A percentile compares a stretch with the other conserved stretches of the same genome.
These are phyloP conservation scores for Rhadinocentrus ornatus DNA, from an alignment of 2,797 vertebrate genomes.

Conservation along the genomic window DNA sequence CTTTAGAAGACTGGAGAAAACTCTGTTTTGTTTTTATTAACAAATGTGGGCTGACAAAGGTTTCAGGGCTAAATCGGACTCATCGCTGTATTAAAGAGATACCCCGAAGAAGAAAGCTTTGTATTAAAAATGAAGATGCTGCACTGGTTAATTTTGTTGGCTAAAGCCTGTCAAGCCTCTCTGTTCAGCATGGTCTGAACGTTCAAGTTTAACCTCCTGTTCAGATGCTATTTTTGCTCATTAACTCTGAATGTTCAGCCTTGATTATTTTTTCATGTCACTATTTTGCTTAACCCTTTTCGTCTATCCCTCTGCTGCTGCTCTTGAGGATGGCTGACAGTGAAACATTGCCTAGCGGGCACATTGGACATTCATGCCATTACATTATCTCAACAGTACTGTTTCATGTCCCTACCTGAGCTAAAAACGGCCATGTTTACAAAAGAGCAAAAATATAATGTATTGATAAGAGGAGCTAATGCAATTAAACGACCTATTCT, in stretches of 20 bases:
- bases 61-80: neutral
- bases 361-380: conserved; percentile 1
- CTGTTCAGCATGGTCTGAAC: neutral
- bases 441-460: conserved; percentile 13
- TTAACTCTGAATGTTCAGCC: neutral
- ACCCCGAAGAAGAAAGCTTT: neutral
- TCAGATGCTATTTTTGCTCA: conserved; percentile 2
- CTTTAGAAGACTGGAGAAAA: neutral
- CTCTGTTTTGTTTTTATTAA: neutral
- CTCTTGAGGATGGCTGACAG: conserved; percentile 3
- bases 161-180: neutral
- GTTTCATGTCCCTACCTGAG: conserved; percentile 14
- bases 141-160: neutral
- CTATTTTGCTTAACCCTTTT: neutral
- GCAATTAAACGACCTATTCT: conserved; percentile 9
- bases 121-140: neutral
- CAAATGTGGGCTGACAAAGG: neutral
- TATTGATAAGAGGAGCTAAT: conserved; percentile 13
- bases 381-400: neutral
- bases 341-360: conserved; percentile 12
- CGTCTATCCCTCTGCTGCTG: conserved; percentile 20
- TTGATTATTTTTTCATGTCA: conserved; percentile 3
- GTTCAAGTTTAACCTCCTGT: conserved; percentile 2
- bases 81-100: neutral
- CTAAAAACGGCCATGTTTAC: neutral